Evolutionary conservation across 2,113 vertebrate species (phyloP), one percentile per base, ranked within the genome.

Genomic region (Scolopax mira): DNA sequence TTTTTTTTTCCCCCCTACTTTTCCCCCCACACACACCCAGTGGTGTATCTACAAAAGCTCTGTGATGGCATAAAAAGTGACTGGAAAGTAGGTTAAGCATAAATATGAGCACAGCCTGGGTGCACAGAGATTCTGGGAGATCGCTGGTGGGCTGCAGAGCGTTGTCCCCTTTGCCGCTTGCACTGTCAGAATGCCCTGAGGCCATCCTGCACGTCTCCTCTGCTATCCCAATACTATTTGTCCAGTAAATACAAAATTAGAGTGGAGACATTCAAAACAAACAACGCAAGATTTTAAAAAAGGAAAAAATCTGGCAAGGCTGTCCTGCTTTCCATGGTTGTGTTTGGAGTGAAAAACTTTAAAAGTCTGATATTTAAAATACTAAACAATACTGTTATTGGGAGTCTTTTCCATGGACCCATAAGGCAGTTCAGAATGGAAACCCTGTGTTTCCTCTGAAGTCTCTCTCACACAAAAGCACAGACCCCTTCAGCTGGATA

Each of bases 11-110:
- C n/a, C n/a, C n/a, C n/a, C 75, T 66, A 7, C 51, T 30, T 71
- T 83, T 92, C 4, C 25, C 90, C 90, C 74, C n/a, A n/a, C n/a
- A n/a, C n/a, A 41, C 95, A 89, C 69, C 70, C 85, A 81, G 39
- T 41, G 28, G 44, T 88, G 52, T 33, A 69, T 90, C 66, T 84
- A 69, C 61, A 95, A 92, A 93, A 94, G 70, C 85, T 89, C 41
- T 39, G 70, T 85, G 70, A 89, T 1, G 49, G 69, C 90, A 87
- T 28, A 65, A 90, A 86, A 86, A 85, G 83, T 79, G 66, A 52
- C 71, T 96, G 67, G 75, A 95, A 96, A 96, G 85, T 97, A 94
- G 95, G 94, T 94, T 96, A 96, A 37, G 62, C 92, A 93, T 95
- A 93, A 95, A 92, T 90, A 84, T 79, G 80, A 96, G 79, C 88